phyloP scores from a whole-genome alignment of 2,888 invertebrate species.

The Clitarchus hookeri region DNA sequence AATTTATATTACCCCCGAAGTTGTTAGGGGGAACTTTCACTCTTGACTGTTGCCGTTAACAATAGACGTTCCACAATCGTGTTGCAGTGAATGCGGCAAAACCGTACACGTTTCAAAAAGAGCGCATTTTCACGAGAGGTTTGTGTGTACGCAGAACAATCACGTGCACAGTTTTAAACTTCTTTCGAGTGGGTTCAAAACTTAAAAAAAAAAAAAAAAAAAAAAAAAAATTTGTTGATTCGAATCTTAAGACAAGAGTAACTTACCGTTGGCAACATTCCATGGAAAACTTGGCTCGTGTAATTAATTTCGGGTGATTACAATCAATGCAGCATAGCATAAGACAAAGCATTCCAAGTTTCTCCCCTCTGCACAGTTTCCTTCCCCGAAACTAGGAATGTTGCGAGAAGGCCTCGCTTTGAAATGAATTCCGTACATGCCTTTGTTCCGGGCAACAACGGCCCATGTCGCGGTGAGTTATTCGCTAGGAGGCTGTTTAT shows the following conservation, averaged over 20 bases:
- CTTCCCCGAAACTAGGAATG: not conserved
- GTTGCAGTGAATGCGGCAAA: too few species aligned
- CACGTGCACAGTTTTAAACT: not conserved
- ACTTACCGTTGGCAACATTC: not conserved
- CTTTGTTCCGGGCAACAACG: not conserved
- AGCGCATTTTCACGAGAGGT: not conserved
- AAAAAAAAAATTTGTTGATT: not conserved
- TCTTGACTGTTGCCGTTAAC: too few species aligned
- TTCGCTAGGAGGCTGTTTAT: too few species aligned
- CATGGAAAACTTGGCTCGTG: not conserved
- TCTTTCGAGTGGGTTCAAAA: not conserved
- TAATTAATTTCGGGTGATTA: slow-evolving; percentile 2
- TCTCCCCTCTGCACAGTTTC: not conserved
- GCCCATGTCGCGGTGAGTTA: not conserved
- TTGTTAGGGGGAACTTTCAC: too few species aligned
- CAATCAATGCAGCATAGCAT: not conserved
- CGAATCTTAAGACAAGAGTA: not conserved
- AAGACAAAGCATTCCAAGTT: slow-evolving; percentile 14
- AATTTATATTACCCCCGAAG: too few species aligned
- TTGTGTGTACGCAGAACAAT: not conserved
- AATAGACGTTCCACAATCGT: too few species aligned
- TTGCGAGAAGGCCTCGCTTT: not conserved
- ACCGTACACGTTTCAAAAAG: too few species aligned
- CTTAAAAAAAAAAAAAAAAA: not conserved
- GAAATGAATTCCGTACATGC: not conserved